phyloP scores from a whole-genome alignment of 2,113 vertebrate genomes.

The Anas platyrhynchos region DNA sequence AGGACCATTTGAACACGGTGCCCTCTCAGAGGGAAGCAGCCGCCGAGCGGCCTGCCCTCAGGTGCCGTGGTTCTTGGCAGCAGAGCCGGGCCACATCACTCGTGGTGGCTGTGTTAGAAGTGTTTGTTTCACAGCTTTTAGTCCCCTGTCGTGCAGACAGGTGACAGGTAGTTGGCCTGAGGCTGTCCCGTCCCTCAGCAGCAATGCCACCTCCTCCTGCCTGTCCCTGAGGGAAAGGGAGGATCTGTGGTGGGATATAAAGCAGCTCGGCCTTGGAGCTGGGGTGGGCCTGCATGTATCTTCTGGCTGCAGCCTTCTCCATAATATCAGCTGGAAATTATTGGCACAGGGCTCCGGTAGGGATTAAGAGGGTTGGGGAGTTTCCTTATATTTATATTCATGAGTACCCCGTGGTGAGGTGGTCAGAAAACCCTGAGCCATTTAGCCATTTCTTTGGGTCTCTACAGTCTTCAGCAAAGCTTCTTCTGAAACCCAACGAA shows the following conservation, averaged over 20 bases:
- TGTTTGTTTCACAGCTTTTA: constrained; percentile 5
- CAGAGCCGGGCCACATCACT: neutral
- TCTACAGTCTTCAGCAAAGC: neutral
- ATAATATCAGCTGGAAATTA: neutral
- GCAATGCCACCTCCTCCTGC: neutral
- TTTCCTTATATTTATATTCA: neutral
- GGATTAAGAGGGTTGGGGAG: neutral
- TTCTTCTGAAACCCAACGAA: neutral
- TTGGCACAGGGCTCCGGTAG: neutral
- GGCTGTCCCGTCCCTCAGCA: neutral
- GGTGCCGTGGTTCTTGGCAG: neutral
- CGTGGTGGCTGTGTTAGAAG: neutral
- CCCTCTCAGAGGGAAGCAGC: neutral
- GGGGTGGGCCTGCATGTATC: neutral
- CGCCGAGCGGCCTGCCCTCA: fast-evolving
- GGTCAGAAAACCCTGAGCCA: neutral
- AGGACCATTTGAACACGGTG: neutral
- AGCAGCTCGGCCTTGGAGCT: neutral
- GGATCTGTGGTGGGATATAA: neutral
- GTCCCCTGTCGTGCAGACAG: neutral
- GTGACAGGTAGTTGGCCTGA: neutral
- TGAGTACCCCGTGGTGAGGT: neutral
- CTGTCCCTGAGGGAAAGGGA: fast-evolving
- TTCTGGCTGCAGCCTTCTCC: neutral
- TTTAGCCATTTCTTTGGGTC: neutral